A percentile compares a stretch with the other conserved stretches of the same genome.
Conservation (phyloP, 2,113 vertebrate species). For the Semicossyphus pulcher region DNA sequence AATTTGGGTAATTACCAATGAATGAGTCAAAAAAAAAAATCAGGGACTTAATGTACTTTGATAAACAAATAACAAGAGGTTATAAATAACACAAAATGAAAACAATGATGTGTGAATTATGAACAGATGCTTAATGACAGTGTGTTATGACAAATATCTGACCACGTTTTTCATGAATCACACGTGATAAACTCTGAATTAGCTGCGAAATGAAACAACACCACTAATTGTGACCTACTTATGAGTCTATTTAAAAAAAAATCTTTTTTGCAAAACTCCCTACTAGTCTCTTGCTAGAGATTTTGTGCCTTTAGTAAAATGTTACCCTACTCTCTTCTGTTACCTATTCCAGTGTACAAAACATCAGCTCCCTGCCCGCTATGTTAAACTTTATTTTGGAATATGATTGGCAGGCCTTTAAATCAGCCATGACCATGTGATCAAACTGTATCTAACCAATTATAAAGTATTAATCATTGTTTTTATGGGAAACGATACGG, state of each 20-base stretch:
- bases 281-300: background rate
- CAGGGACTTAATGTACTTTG: background rate
- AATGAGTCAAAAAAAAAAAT: conserved; percentile 12
- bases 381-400: background rate
- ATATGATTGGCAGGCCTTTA: too few relatives aligned
- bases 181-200: too few relatives aligned
- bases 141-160: too few relatives aligned
- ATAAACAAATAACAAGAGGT: background rate
- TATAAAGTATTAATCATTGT: background rate
- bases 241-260: too few relatives aligned
- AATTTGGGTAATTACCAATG: background rate
- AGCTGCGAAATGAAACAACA: too few relatives aligned
- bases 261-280: background rate
- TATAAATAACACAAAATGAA: background rate
- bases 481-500: too few relatives aligned
- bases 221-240: background rate
- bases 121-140: too few relatives aligned
- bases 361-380: background rate
- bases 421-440: background rate
- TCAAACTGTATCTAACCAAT: background rate
- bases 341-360: background rate
- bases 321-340: background rate
- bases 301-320: background rate
- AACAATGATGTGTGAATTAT: background rate
- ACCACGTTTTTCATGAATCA: too few relatives aligned